These are phyloP conservation scores for Aythya baeri DNA, from an alignment of 2,113 vertebrate genomes.

Conservation along the genomic window DNA sequence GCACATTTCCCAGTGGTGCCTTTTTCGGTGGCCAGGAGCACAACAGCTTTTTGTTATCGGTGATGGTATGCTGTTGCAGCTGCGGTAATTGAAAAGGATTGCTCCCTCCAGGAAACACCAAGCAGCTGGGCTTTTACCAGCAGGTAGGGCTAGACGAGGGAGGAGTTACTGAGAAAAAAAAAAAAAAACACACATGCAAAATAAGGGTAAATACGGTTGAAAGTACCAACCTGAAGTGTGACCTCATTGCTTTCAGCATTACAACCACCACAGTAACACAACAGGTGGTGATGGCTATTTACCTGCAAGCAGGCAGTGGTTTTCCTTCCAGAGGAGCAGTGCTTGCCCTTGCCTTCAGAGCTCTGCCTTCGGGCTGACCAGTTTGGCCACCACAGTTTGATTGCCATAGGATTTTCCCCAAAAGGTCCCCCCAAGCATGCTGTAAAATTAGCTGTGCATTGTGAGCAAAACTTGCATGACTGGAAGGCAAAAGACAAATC, in stretches of 20 bases:
- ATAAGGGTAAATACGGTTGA: not conserved
- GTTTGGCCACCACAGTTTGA: not conserved
- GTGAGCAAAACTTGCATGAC: not conserved
- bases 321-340: not conserved
- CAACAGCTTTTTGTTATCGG: not conserved
- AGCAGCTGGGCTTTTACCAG: not conserved
- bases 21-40: not conserved
- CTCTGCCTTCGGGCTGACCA: not conserved
- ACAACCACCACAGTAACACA: not conserved
- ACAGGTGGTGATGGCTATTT: not conserved
- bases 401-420: not conserved
- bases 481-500: not conserved
- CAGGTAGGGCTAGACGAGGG: not conserved
- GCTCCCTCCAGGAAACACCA: not conserved
- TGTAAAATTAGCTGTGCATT: not conserved
- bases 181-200: not conserved
- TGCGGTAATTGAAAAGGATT: slow-evolving; percentile 7
- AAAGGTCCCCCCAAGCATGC: not conserved
- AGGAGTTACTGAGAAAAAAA: not conserved
- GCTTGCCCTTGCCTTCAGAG: not conserved
- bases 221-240: not conserved
- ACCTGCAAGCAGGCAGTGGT: not conserved
- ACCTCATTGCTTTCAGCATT: not conserved
- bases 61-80: not conserved
- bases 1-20: not conserved